Conservation (phyloP, 2,888 invertebrate species). For the Chydorus sphaericus region DNA sequence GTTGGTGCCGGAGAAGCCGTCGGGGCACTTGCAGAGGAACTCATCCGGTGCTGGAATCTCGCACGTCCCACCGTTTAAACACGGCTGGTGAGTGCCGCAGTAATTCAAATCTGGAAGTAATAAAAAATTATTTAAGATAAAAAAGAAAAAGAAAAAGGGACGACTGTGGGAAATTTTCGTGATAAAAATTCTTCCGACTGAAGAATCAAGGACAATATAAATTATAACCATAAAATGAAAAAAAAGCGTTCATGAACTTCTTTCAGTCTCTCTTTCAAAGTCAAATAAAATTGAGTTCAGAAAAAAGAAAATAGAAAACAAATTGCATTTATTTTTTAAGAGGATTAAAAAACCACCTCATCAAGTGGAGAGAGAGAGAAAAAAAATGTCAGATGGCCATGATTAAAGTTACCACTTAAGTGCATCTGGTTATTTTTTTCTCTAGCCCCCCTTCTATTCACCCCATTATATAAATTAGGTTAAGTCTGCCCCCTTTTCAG, state of each 20-base stretch:
- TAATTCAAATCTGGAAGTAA: constrained; percentile 87
- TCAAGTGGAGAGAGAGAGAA: background rate
- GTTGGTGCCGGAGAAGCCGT: constrained; percentile 78
- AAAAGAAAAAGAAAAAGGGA: background rate
- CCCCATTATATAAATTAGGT: background rate
- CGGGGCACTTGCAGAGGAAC: constrained; percentile 81
- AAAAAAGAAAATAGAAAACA: too few species aligned
- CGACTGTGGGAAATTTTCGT: too few species aligned
- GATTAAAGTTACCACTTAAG: too few species aligned
- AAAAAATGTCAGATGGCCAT: constrained; percentile 1
- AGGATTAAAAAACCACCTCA: background rate
- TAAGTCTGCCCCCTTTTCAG: background rate
- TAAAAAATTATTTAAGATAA: too few species aligned
- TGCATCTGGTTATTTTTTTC: too few species aligned
- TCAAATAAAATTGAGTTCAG: too few species aligned
- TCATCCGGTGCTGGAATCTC: constrained; percentile 85
- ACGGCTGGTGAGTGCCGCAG: constrained; percentile 88
- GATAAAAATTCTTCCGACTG: too few species aligned
- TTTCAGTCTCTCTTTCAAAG: too few species aligned
- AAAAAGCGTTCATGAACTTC: too few species aligned
- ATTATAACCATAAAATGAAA: too few species aligned
- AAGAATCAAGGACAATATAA: too few species aligned
- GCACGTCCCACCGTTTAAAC: constrained; percentile 85
- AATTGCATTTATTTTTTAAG: too few species aligned
- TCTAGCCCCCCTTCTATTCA: background rate